A percentile compares a stretch with the other conserved stretches of the same genome.
Evolutionary conservation across 1,140 invertebrate species (phyloP).

Genomic region (Caenorhabditis briggsae): DNA sequence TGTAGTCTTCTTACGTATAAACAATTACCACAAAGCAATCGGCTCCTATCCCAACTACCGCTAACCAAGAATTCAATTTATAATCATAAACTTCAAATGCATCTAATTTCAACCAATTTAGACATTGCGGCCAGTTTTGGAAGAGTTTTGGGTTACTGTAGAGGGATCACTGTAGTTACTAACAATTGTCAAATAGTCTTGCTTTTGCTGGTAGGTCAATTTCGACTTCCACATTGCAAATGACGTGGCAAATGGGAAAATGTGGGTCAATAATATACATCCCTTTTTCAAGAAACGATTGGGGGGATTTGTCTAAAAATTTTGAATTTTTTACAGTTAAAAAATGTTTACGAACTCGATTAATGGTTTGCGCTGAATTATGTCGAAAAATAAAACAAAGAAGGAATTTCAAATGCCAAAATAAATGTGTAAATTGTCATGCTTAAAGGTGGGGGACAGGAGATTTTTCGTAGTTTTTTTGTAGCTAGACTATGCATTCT

Average conservation of each 20-base stretch:
- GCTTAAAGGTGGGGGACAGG: too few relatives aligned
- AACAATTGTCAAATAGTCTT: background rate
- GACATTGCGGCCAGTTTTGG: background rate
- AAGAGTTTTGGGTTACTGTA: background rate
- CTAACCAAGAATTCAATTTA: conserved; percentile 1
- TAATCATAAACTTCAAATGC: conserved; percentile 22
- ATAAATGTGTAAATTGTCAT: conserved; percentile 22
- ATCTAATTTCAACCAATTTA: background rate
- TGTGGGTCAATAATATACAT: background rate
- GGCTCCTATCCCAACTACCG: background rate
- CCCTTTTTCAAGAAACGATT: background rate
- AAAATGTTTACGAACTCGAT: background rate
- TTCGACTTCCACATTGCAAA: conserved; percentile 15
- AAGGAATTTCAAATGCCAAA: conserved; percentile 2
- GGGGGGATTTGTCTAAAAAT: background rate
- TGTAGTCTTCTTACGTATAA: background rate
- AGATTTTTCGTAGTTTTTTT: too few relatives aligned
- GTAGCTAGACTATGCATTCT: too few relatives aligned
- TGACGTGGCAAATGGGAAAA: conserved; percentile 1
- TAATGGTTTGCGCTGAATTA: background rate
- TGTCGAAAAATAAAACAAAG: conserved; percentile 12
- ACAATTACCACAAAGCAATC: background rate
- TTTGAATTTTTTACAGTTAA: background rate
- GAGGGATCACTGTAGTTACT: background rate
- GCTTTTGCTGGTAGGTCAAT: conserved; percentile 2